Conservation (phyloP, 2,888 invertebrate species). For the Cantharis lateralis region DNA sequence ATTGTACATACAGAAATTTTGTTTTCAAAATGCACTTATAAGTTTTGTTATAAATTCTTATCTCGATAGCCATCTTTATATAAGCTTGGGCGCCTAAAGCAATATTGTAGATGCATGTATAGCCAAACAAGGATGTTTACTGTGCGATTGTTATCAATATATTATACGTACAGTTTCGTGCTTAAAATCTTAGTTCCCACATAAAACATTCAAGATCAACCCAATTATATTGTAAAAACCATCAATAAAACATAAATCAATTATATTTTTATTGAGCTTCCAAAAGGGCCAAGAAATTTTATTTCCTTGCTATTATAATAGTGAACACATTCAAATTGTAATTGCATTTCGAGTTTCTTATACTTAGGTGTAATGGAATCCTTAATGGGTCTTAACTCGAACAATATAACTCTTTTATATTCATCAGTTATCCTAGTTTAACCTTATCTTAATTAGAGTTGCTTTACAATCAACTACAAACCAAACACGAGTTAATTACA, state of each 20-base stretch:
- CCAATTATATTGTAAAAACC: not conserved
- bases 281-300: not conserved
- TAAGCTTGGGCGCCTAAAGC: not conserved
- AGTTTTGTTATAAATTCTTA: not conserved
- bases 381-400: not conserved
- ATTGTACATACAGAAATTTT: not conserved
- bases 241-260: not conserved
- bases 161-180: not conserved
- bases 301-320: not conserved
- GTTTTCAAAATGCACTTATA: not conserved
- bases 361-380: not conserved
- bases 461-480: not conserved
- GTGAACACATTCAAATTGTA: not conserved
- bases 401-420: not conserved
- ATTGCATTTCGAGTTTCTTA: not conserved
- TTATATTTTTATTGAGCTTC: not conserved
- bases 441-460: not conserved
- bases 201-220: not conserved
- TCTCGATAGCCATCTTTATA: not conserved
- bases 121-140: not conserved
- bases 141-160: not conserved
- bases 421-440: not conserved
- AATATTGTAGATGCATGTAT: constrained; percentile 3
- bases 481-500: not conserved
- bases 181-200: not conserved